These are phyloP conservation scores for Drosophila pegasa DNA, from an alignment of 2,888 invertebrate genomes.

Conservation along the genomic window DNA sequence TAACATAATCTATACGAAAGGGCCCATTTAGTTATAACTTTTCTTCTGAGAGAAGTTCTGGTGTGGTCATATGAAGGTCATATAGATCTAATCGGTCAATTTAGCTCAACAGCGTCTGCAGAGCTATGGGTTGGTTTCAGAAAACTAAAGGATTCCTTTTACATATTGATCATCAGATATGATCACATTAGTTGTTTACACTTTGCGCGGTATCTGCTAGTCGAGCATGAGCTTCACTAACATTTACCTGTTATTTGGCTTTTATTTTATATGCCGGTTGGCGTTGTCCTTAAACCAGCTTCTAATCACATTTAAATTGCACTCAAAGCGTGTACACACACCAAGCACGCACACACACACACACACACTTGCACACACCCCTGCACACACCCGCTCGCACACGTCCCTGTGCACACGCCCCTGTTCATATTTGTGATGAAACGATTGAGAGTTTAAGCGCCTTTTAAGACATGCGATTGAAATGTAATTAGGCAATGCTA, in stretches of 20 bases:
- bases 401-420: constrained; percentile 5
- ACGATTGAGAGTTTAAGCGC: constrained; percentile 64
- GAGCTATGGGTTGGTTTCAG: no score
- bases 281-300: constrained; percentile 54
- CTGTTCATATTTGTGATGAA: constrained; percentile 51
- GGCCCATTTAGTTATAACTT: no score
- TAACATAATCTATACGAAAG: no score
- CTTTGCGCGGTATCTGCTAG: not conserved
- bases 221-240: not conserved
- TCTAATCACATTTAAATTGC: constrained; percentile 80
- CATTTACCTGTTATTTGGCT: not conserved
- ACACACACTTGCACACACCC: not conserved
- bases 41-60: no score
- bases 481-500: constrained; percentile 80
- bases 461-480: constrained; percentile 76
- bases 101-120: no score
- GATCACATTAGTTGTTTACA: not conserved
- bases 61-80: no score
- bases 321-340: constrained; percentile 42
- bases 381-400: not conserved
- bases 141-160: no score
- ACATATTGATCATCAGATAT: no score
- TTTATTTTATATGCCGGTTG: constrained; percentile 15
- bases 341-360: constrained; percentile 3
- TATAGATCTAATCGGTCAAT: no score